Conservation (phyloP, 2,797 vertebrate genomes). For the Enteromius unitaeniatus region DNA sequence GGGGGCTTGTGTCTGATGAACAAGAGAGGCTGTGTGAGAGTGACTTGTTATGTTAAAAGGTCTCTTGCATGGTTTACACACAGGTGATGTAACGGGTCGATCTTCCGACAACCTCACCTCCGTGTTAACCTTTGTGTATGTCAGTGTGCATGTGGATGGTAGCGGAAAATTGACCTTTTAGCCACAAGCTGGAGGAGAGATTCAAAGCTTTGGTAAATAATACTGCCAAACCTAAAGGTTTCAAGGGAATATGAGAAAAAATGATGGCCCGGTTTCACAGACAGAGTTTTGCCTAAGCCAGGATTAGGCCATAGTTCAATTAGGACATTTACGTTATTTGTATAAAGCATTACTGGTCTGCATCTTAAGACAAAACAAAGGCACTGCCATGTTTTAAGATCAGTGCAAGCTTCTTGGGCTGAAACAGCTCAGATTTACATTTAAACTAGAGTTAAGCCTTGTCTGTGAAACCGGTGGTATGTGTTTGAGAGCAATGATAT, state of each 20-base stretch:
- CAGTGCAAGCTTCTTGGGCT: no score
- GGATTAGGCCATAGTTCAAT: no score
- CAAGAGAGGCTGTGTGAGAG: slow-evolving; percentile 2
- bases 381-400: no score
- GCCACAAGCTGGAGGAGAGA: slow-evolving; percentile 55
- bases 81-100: slow-evolving; percentile 44
- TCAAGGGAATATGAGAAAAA: neutral
- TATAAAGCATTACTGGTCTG: no score
- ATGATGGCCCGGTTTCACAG: no score
- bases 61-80: slow-evolving; percentile 37
- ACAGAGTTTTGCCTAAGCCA: no score
- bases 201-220: slow-evolving; percentile 47
- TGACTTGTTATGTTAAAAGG: slow-evolving; percentile 18
- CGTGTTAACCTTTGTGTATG: slow-evolving; percentile 39
- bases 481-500: no score
- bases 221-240: neutral
- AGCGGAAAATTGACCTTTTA: slow-evolving; percentile 60
- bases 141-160: slow-evolving; percentile 30
- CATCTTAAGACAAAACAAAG: no score
- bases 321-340: no score
- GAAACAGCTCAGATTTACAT: no score
- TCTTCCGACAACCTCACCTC: slow-evolving; percentile 31
- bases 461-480: no score
- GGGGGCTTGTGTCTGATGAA: slow-evolving; percentile 1
- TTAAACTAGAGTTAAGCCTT: no score